Conservation (phyloP, 2,888 invertebrate genomes). For the Ganaspis brasiliensis region DNA sequence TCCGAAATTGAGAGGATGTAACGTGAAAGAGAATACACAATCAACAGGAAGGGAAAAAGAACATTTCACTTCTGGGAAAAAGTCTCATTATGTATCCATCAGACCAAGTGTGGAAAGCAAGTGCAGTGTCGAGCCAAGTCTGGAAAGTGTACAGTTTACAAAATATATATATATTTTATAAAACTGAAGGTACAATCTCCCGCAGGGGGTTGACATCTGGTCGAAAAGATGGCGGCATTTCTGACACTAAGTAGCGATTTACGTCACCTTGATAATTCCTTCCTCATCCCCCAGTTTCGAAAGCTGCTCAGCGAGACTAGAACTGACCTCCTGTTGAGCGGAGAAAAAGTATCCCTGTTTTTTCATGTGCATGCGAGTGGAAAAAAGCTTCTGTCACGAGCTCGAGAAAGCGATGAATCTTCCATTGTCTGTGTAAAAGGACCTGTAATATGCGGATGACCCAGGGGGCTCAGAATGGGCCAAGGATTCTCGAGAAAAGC, state of each 20-base stretch:
- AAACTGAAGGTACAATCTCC: constrained; percentile 55
- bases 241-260: constrained; percentile 71
- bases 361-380: constrained; percentile 26
- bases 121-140: background rate
- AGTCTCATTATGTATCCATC: background rate
- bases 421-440: background rate
- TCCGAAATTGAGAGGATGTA: constrained; percentile 16
- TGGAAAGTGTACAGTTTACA: constrained; percentile 30
- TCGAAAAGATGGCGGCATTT: constrained; percentile 66
- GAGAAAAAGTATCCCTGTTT: constrained; percentile 33
- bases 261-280: constrained; percentile 65
- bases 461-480: constrained; percentile 8
- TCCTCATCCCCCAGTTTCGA: constrained; percentile 12
- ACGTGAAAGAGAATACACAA: background rate
- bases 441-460: constrained; percentile 16
- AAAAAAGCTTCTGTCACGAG: constrained; percentile 33
- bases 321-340: constrained; percentile 9
- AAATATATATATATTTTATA: constrained; percentile 23
- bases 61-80: constrained; percentile 8
- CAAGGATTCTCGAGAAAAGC: constrained; percentile 30
- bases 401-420: constrained; percentile 38
- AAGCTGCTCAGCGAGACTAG: constrained; percentile 36
- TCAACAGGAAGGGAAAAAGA: constrained; percentile 16
- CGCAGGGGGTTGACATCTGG: constrained; percentile 68
- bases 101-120: constrained; percentile 6